Evolutionary conservation across 2,797 vertebrate species (phyloP), one percentile per base, ranked within the genome.

Genomic region (Amblyopsis hoosieri): DNA sequence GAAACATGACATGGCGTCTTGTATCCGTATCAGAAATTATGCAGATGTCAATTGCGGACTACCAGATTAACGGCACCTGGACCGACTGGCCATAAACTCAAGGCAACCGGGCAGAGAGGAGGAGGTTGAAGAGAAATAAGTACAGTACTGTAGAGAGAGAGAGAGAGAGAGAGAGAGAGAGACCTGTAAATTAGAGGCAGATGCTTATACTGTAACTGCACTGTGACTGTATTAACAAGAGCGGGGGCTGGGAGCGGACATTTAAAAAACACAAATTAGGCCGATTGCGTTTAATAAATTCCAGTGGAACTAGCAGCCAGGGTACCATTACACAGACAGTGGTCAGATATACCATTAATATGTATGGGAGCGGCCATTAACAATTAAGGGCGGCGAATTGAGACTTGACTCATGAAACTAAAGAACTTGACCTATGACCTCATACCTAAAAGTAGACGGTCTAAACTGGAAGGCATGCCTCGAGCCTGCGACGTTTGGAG

Each of bases 391-490:
- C 46, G 1, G 64, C 68, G 83, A 87, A 78, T 71, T 76, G 86
- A 88, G 85, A 85, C 85, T 84, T 81, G 82, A 85, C 78, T 84
- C 72, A 48, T 71, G 87, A 82, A 89, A 87, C 83, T 78, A 42
- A 87, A 82, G 74, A 87, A 80, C 64, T 80, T 82, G 84, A 87
- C 82, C 76, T 56, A 33, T 71, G 61, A 62, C 70, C 73, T 37
- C 0, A 2, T 29, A 55, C 68, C 70, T 54, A 70, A 60, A 64
- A 74, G 54, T 3, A 15, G 64, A 84, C 66, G 71, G 66, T 52
- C 75, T 64, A 60, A 37, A 37, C 33, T 37, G 33, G 33, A 37
- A 37, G 33, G 60, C 49, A 62, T 62, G 65, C 64, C 65, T 64
- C 33, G 33, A n/a, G 19, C 29, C 19, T 45, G 1, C 3, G 51